Percentiles rank a stretch among this genome's conserved stretches.
Conservation (phyloP, 1,140 invertebrate species). For the Vollenhovia emeryi region DNA sequence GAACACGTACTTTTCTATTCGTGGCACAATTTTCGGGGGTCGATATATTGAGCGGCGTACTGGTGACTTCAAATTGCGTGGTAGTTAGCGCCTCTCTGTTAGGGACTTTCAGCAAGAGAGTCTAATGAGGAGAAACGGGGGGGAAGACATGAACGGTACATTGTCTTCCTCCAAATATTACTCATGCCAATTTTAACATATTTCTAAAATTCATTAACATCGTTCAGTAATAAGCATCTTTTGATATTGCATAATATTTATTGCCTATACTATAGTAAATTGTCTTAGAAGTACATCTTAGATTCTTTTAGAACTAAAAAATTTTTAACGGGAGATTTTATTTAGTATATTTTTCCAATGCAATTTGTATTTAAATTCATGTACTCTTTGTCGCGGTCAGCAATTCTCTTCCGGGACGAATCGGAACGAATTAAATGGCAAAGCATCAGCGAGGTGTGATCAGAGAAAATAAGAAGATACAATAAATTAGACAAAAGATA, state of each 20-base stretch:
- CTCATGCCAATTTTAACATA: background rate
- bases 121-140: slow-evolving; percentile 25
- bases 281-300: background rate
- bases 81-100: slow-evolving; percentile 75
- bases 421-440: background rate
- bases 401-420: background rate
- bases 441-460: background rate
- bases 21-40: slow-evolving; percentile 82
- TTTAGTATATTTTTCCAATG: background rate
- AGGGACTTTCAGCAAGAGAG: slow-evolving; percentile 60
- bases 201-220: slow-evolving; percentile 7
- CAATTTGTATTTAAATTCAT: background rate
- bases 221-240: background rate
- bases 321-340: background rate
- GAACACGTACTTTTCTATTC: slow-evolving; percentile 77
- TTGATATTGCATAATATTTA: background rate
- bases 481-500: background rate
- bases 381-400: background rate
- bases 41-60: slow-evolving; percentile 81
- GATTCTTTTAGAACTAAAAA: background rate
- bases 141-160: background rate
- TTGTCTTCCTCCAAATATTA: background rate
- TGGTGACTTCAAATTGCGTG: slow-evolving; percentile 77
- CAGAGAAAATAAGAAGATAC: background rate
- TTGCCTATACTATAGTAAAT: background rate